A percentile compares a stretch with the other conserved stretches of the same genome.
These are phyloP conservation scores for Bactericera cockerelli DNA, from an alignment of 1,140 invertebrate species.

Conservation along the genomic window DNA sequence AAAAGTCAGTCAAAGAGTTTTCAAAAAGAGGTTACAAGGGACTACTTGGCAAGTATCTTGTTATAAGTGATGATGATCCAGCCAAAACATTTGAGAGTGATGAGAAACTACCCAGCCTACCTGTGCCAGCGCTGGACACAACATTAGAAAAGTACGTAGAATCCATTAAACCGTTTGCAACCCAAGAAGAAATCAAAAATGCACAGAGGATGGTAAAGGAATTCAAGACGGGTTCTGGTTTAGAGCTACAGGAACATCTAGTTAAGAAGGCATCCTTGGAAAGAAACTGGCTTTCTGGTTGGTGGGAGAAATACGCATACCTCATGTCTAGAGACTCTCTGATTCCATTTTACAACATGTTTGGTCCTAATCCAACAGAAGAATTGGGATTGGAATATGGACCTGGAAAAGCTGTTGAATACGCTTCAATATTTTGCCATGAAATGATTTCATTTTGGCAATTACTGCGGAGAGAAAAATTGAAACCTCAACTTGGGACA, in stretches of 20 bases:
- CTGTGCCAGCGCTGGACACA: slow-evolving; percentile 45
- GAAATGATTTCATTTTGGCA: slow-evolving; percentile 29
- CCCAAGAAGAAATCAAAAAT: slow-evolving; percentile 31
- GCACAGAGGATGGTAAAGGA: slow-evolving; percentile 35
- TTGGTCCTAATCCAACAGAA: slow-evolving; percentile 16
- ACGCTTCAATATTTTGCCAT: slow-evolving; percentile 24
- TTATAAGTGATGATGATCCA: not conserved
- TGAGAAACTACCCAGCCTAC: slow-evolving; percentile 39
- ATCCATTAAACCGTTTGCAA: slow-evolving; percentile 40
- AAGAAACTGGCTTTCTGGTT: slow-evolving; percentile 35
- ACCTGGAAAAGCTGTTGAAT: slow-evolving; percentile 5
- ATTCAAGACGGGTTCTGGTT: slow-evolving; percentile 38
- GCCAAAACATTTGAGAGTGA: slow-evolving; percentile 26
- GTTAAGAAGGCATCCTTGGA: slow-evolving; percentile 33
- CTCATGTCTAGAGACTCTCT: slow-evolving; percentile 42
- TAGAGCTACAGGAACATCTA: slow-evolving; percentile 46
- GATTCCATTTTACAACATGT: slow-evolving; percentile 34
- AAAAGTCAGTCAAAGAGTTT: not conserved
- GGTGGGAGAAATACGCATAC: slow-evolving; percentile 65
- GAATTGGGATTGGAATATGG: slow-evolving; percentile 6
- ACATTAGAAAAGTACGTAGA: slow-evolving; percentile 46
- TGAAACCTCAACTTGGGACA: slow-evolving; percentile 43
- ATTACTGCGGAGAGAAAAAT: slow-evolving; percentile 29
- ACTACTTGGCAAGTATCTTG: not conserved
- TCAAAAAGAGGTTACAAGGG: not conserved